These are phyloP conservation scores for Sinocyclocheilus rhinocerous DNA, from an alignment of 2,113 vertebrate species.

Conservation along the genomic window DNA sequence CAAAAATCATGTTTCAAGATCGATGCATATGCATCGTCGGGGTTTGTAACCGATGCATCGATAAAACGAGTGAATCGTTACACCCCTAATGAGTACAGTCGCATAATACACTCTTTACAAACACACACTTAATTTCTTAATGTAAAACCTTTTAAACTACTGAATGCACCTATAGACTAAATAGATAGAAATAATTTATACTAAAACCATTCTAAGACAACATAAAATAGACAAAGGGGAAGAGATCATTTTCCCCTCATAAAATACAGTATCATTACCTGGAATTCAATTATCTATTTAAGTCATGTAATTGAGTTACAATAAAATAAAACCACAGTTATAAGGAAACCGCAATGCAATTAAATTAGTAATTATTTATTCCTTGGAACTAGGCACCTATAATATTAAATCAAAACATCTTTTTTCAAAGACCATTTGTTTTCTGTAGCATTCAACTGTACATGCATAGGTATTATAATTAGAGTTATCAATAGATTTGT, in stretches of 20 bases:
- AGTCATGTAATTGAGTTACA: constrained; percentile 66
- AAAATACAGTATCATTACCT: constrained; percentile 55
- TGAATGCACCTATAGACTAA: background rate
- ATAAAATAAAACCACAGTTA: constrained; percentile 68
- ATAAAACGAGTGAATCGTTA: too few species aligned
- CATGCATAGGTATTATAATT: background rate
- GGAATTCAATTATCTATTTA: constrained; percentile 70
- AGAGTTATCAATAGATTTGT: background rate
- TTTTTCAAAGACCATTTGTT: background rate
- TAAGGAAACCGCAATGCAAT: constrained; percentile 62
- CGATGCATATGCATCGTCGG: too few species aligned
- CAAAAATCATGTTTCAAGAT: too few species aligned
- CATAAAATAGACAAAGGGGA: background rate
- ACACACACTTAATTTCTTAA: too few species aligned
- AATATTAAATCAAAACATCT: background rate
- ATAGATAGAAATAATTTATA: background rate
- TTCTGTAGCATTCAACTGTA: background rate
- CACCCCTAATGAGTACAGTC: too few species aligned
- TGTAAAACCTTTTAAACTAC: background rate
- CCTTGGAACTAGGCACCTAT: constrained; percentile 7
- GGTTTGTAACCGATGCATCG: too few species aligned
- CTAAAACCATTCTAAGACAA: background rate
- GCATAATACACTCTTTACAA: too few species aligned
- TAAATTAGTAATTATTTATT: constrained; percentile 22
- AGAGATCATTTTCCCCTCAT: background rate